Conservation (phyloP, 2,888 invertebrate species). For the Dasypogon diadema region DNA sequence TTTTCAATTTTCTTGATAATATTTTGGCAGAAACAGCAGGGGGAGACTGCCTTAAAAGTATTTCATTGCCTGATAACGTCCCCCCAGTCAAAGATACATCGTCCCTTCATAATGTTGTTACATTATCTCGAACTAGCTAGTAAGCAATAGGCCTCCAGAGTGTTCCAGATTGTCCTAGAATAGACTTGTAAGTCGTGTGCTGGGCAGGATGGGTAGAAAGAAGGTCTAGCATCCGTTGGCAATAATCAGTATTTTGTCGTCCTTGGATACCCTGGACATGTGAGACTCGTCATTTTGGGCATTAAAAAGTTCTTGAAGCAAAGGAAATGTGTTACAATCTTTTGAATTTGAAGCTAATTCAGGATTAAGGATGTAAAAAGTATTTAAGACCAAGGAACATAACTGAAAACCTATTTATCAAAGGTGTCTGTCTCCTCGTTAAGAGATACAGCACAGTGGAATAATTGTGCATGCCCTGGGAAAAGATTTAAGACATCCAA, state of each 20-base stretch:
- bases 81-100: constrained; percentile 35
- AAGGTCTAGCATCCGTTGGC: not conserved
- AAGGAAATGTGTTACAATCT: too few relatives aligned
- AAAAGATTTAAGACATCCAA: too few relatives aligned
- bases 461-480: too few relatives aligned
- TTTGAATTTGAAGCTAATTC: too few relatives aligned
- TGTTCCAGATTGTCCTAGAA: constrained; percentile 22
- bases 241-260: constrained; percentile 38
- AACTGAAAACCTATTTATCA: too few relatives aligned
- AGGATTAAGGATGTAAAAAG: too few relatives aligned
- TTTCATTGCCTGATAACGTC: constrained; percentile 4
- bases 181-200: not conserved
- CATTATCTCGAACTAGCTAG: constrained; percentile 29
- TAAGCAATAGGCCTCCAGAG: constrained; percentile 24
- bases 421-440: too few relatives aligned
- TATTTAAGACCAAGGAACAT: too few relatives aligned
- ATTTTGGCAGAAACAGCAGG: constrained; percentile 7
- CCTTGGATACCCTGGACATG: constrained; percentile 23
- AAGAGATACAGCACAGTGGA: too few relatives aligned
- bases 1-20: constrained; percentile 45
- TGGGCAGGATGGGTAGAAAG: not conserved
- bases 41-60: constrained; percentile 29
- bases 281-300: not conserved
- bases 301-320: too few relatives aligned
- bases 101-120: constrained; percentile 43